Evolutionary conservation across 2,797 vertebrate species (phyloP), one percentile per base, ranked within the genome.

Genomic region (Bovichtus variegatus): DNA sequence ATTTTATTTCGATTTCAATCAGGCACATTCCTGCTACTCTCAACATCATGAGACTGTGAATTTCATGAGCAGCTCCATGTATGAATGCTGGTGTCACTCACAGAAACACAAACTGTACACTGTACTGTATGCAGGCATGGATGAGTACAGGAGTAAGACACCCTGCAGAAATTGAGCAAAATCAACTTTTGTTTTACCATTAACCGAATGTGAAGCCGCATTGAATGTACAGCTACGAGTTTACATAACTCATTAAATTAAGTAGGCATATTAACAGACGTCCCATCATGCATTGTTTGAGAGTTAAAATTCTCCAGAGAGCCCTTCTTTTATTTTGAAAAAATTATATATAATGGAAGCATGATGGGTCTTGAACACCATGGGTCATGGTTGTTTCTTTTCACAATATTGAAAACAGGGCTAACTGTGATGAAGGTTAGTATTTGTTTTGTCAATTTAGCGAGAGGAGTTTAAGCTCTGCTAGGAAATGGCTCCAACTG

Each of bases 1-100:
- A 78, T 71, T 49, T 64, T n/a, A n/a, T n/a, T n/a, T n/a, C n/a
- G n/a, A n/a, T 74, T 89, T 89, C 90, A 92, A 84, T 94, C 90
- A 91, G 80, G 68, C 62, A 27, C 78, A 19, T 41, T 79, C 43
- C 80, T 69, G 74, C 47, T 55, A 11, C 38, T 47, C 54, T 31
- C 69, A 50, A 71, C 80, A 71, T 86, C 63, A 62, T 2, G 47
- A 77, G 64, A 75, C 62, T 55, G 54, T 16, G 60, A 41, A 65
- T 74, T 69, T 76, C 57, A 77, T 55, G 47, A 88, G 79, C 47
- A 23, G 64, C 60, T 81, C 27, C 2, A 25, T 29, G 38, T 68
- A 61, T 61, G 58, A 77, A 65, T 16, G 38, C 41, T 18, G 27
- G 0, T 63, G 73, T 76, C 86, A 80, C 44, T 79, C 79, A 88